Conservation (phyloP, 1,140 invertebrate species). For the Ericerus pela region DNA sequence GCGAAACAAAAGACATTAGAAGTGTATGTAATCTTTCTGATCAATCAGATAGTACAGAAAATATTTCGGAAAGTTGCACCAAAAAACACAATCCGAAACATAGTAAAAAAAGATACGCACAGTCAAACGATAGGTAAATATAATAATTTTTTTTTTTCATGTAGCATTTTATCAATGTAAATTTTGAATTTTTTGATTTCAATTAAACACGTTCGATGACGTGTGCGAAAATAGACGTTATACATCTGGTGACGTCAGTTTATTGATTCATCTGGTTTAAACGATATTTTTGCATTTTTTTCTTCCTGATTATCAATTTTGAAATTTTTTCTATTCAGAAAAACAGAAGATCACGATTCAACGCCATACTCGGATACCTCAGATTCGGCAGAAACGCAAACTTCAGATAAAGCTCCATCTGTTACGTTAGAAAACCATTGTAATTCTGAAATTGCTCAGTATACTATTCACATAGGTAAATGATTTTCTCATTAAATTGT, state of each 20-base stretch:
- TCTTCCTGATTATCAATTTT: no score
- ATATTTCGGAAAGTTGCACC: neutral
- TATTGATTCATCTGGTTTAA: no score
- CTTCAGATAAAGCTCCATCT: neutral
- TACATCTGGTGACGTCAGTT: no score
- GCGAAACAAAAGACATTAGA: neutral
- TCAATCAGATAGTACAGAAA: neutral
- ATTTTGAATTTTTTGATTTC: no score
- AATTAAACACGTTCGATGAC: no score
- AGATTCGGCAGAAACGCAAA: neutral
- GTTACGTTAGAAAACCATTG: neutral
- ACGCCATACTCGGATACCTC: neutral
- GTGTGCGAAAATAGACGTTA: no score
- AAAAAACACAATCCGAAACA: slow-evolving; percentile 5
- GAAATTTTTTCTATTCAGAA: no score
- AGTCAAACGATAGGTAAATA: neutral
- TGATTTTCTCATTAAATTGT: neutral
- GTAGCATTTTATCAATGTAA: no score
- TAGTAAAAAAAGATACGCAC: slow-evolving; percentile 6
- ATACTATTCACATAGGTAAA: neutral
- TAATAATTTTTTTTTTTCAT: no score
- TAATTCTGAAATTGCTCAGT: slow-evolving; percentile 7
- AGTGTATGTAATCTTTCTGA: neutral
- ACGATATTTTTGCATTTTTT: no score
- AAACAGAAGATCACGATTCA: neutral